Percentiles rank a stretch among this genome's conserved stretches.
Conservation (phyloP, 2,113 vertebrate genomes). For the Conger conger region DNA sequence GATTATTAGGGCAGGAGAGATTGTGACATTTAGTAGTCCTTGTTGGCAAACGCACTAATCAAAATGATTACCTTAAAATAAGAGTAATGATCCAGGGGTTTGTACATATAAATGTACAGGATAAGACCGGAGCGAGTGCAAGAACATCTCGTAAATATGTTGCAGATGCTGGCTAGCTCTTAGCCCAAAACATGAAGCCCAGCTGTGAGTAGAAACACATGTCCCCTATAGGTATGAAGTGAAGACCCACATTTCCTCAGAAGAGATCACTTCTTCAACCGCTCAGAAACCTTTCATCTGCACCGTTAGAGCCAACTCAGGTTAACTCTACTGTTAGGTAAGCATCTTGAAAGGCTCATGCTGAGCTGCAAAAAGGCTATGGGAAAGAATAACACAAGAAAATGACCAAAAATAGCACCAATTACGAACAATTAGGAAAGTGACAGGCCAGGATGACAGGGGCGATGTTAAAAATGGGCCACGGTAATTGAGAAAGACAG, state of each 20-base stretch:
- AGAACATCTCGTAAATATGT: conserved; percentile 39
- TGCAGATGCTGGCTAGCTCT: conserved; percentile 39
- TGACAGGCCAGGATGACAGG: neutral
- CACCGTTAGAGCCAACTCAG: neutral
- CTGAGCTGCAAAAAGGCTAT: neutral
- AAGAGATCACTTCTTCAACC: conserved; percentile 6
- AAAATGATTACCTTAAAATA: conserved; percentile 22
- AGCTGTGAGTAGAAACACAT: conserved; percentile 27
- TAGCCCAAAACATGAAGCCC: conserved; percentile 10
- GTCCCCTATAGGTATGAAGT: conserved; percentile 7
- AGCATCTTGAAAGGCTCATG: neutral
- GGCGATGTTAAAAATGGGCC: neutral
- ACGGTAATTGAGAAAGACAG: neutral
- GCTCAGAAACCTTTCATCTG: neutral
- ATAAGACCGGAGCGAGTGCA: conserved; percentile 26
- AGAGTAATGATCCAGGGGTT: conserved; percentile 19
- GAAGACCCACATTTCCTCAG: neutral
- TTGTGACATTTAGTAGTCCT: neutral
- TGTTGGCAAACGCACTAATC: neutral
- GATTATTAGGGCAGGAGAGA: neutral
- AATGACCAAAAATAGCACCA: neutral
- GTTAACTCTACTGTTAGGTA: neutral
- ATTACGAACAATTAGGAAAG: neutral
- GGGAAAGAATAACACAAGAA: neutral
- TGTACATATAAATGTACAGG: neutral